Percentiles rank a stretch among this genome's conserved stretches.
Conservation (phyloP, 2,888 invertebrate species). For the Phalangium opilio region DNA sequence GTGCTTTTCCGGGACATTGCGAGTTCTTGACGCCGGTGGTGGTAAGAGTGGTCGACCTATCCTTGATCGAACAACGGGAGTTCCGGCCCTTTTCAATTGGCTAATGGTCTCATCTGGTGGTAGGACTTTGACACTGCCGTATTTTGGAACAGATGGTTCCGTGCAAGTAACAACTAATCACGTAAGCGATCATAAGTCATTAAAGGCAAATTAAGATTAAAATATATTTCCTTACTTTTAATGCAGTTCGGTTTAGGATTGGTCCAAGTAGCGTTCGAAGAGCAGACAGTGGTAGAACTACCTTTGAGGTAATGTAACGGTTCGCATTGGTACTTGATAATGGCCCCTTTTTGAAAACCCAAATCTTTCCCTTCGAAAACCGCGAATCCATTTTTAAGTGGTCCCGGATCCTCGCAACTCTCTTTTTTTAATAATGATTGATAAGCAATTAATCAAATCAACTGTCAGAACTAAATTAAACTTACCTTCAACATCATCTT, state of each 20-base stretch:
- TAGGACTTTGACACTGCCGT: conserved; percentile 10
- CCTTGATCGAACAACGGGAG: too few relatives aligned
- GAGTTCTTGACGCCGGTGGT: too few relatives aligned
- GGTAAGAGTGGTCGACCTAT: too few relatives aligned
- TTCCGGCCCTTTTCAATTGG: too few relatives aligned
- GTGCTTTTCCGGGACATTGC: too few relatives aligned
- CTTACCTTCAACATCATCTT: conserved; percentile 6
- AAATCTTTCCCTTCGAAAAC: conserved; percentile 6
- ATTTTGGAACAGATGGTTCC: conserved; percentile 9
- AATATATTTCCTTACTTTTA: conserved; percentile 7
- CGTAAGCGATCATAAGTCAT: too few relatives aligned
- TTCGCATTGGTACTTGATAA: conserved; percentile 8
- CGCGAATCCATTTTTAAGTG: conserved; percentile 6
- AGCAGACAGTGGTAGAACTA: conserved; percentile 6
- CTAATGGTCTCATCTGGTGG: conserved; percentile 5
- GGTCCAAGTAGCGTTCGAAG: conserved; percentile 11
- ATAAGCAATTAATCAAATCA: too few relatives aligned
- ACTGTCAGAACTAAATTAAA: too few relatives aligned
- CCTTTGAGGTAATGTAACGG: conserved; percentile 10
- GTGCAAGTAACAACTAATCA: conserved; percentile 12
- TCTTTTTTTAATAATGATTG: too few relatives aligned
- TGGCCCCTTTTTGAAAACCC: conserved; percentile 11
- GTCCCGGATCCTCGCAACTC: conserved; percentile 11
- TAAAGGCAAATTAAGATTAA: neutral
- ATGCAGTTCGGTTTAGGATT: conserved; percentile 8